These are phyloP conservation scores for Drosophila kanapiae DNA, from an alignment of 1,140 invertebrate species.

Conservation along the genomic window DNA sequence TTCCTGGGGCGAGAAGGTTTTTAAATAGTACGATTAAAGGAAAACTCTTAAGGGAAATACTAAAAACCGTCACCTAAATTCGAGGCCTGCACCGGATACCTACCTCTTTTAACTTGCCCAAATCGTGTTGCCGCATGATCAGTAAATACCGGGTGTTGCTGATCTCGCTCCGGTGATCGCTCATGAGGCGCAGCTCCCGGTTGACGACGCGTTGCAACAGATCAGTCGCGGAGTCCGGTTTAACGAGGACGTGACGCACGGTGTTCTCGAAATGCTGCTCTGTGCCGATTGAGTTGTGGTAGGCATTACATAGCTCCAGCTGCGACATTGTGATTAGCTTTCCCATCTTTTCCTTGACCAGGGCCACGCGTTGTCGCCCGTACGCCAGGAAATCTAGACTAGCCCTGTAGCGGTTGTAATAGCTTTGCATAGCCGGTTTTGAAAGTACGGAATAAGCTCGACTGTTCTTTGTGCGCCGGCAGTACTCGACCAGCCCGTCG, in stretches of 20 bases:
- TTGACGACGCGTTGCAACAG: not conserved
- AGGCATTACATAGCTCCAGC: not conserved
- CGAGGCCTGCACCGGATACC: not conserved
- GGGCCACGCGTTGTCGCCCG: not conserved
- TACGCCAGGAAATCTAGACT: not conserved
- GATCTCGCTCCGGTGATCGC: slow-evolving; percentile 1
- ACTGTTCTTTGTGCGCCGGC: not conserved
- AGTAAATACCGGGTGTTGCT: slow-evolving; percentile 12
- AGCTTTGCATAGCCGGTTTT: not conserved
- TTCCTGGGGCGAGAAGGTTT: not conserved
- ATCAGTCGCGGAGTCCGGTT: slow-evolving; percentile 19
- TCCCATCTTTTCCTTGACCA: not conserved
- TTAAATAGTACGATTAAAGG: not conserved
- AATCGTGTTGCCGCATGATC: slow-evolving; percentile 4
- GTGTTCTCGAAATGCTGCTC: slow-evolving; percentile 19
- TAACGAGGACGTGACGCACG: not conserved
- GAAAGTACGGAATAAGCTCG: not conserved
- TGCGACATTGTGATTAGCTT: not conserved
- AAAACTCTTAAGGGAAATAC: not conserved
- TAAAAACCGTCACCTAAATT: not conserved
- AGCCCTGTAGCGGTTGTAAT: not conserved
- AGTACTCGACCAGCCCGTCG: not conserved
- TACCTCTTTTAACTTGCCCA: slow-evolving; percentile 11
- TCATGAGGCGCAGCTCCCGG: slow-evolving; percentile 16
- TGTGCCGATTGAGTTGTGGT: not conserved